These are phyloP conservation scores for Battus philenor DNA, from an alignment of 1,140 invertebrate genomes.

Conservation along the genomic window DNA sequence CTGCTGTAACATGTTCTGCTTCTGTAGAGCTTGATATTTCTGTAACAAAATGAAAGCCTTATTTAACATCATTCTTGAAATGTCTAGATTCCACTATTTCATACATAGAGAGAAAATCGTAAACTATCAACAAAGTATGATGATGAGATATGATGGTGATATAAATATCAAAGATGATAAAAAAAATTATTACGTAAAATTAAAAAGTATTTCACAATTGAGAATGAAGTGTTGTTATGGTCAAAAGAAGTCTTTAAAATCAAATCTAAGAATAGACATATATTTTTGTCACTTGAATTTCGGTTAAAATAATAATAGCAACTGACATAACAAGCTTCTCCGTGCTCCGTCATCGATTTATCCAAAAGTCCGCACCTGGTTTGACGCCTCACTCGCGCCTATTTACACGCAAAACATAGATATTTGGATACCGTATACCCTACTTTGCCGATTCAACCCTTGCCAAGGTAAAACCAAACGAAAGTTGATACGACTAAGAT, in stretches of 20 bases:
- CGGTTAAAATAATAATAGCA: conserved; percentile 56
- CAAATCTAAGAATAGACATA: background rate
- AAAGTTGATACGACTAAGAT: conserved; percentile 23
- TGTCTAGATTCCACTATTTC: no score
- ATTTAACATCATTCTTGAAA: background rate
- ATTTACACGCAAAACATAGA: conserved; percentile 70
- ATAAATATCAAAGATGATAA: no score
- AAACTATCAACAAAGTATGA: no score
- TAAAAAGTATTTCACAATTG: no score
- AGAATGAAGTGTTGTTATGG: no score
- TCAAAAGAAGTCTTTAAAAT: background rate
- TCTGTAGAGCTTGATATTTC: conserved; percentile 54
- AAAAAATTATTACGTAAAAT: no score
- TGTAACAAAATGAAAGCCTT: conserved; percentile 40
- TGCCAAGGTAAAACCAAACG: conserved; percentile 30
- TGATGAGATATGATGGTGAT: no score
- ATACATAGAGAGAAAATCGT: no score
- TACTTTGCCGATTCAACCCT: conserved; percentile 29
- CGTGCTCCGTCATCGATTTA: conserved; percentile 61
- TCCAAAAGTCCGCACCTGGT: conserved; percentile 63
- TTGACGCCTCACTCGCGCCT: conserved; percentile 63
- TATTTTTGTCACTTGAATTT: background rate
- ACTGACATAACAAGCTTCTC: conserved; percentile 67
- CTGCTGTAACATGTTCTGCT: conserved; percentile 41
- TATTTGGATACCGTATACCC: conserved; percentile 61